phyloP scores from a whole-genome alignment of 2,888 invertebrate species.

The Agrotis segetum region DNA sequence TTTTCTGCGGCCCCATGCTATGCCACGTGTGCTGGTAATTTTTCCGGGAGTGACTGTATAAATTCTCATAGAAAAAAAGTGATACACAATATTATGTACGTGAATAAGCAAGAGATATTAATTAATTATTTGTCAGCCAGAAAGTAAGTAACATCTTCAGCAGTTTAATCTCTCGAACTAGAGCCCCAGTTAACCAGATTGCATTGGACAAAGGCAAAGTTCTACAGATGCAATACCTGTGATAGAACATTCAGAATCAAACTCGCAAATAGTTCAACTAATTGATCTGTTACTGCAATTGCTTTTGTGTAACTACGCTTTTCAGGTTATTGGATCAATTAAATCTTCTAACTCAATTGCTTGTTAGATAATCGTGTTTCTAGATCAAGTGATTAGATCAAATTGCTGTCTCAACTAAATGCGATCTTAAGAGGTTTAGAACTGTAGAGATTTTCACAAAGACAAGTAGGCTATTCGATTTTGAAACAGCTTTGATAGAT shows the following conservation, averaged over 20 bases:
- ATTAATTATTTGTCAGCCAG: no score
- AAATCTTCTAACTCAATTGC: not conserved
- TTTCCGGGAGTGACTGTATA: no score
- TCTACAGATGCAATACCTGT: conserved; percentile 6
- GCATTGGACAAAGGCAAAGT: not conserved
- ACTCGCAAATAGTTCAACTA: conserved; percentile 16
- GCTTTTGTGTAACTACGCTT: not conserved
- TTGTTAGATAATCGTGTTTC: not conserved
- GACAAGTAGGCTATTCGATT: no score
- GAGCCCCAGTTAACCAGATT: not conserved
- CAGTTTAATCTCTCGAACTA: not conserved
- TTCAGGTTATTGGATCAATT: not conserved
- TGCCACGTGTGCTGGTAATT: no score
- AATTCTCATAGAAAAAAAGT: no score
- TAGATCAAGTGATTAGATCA: not conserved
- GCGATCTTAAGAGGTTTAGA: not conserved
- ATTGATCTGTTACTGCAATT: conserved; percentile 13
- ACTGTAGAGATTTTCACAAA: not conserved
- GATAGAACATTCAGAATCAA: conserved; percentile 18
- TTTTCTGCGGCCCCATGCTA: no score
- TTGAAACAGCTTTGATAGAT: no score
- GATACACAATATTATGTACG: no score
- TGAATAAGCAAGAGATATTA: no score
- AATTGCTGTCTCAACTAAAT: not conserved
- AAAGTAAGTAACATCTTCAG: not conserved